Evolutionary conservation across 2,113 vertebrate species (phyloP).

Genomic region (Axis porcinus): DNA sequence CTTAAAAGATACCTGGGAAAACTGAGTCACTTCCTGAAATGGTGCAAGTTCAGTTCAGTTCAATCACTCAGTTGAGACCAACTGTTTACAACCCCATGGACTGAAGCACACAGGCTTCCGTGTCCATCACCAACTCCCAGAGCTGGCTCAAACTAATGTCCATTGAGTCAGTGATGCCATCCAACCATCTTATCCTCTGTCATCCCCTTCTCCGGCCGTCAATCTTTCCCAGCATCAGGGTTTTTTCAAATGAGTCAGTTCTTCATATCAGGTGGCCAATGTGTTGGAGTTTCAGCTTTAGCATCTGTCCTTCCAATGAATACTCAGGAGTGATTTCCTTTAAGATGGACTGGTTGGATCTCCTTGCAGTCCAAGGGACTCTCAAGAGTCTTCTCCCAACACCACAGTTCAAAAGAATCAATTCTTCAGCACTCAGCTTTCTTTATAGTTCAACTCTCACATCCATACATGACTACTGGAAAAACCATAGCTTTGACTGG

Average conservation of each 20-base stretch:
- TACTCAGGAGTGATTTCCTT: too few relatives aligned
- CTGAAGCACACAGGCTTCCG: background rate
- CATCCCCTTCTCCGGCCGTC: background rate
- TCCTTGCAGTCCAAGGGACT: too few relatives aligned
- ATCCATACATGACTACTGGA: too few relatives aligned
- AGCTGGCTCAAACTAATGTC: background rate
- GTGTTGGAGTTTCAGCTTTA: too few relatives aligned
- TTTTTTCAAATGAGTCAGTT: background rate
- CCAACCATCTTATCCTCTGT: background rate
- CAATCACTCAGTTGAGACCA: background rate
- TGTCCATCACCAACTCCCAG: background rate
- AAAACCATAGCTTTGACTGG: too few relatives aligned
- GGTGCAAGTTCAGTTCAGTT: background rate
- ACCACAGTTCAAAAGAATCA: too few relatives aligned
- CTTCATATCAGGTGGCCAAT: background rate
- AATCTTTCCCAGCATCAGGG: background rate
- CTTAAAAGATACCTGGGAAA: background rate
- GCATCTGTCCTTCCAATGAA: too few relatives aligned
- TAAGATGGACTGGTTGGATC: too few relatives aligned
- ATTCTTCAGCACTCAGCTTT: too few relatives aligned
- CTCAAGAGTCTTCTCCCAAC: too few relatives aligned
- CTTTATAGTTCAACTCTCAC: too few relatives aligned
- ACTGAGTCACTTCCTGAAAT: too few relatives aligned
- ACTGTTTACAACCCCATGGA: background rate
- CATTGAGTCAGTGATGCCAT: background rate